Base-by-base conservation (phyloP, 2,113 vertebrate genomes). In the Sander lucioperca region DNA sequence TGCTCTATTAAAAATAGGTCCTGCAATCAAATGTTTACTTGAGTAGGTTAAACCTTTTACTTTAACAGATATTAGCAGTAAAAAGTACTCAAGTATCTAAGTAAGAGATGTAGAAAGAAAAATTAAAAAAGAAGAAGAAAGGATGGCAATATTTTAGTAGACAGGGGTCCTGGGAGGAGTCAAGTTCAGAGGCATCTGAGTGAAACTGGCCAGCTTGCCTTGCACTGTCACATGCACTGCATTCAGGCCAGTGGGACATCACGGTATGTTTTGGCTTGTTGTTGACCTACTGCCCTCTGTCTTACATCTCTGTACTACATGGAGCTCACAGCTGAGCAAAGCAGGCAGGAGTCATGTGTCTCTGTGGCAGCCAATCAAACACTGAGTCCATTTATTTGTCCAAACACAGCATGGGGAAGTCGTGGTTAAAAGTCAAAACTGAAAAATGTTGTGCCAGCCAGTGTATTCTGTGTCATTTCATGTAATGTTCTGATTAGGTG, bases 271-370 rank as follows among this genome's bases (percentile, higher is more conserved):
- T 61, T 51, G 48, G 25, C 69, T 54, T 51, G 16, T 54, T 51
- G 16, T 33, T 75, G 74, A 78, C 58, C 82, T 64, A 6, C 70
- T 86, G 62, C 68, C 65, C 75, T 82, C 75, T 51, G 65, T 33
- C 69, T 86, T 75, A 86, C 36, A 75, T 88, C n/a, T 77, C 58
- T 66, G 47, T 68, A 51, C 61, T 82, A 58, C 78, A 56, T 72
- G 39, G 54, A 58, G 36, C 48, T 74, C 3, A 4, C 80, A 79
- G 61, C 86, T 53, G 39, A 81, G 59, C 68, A 48, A 64, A 79
- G 66, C 62, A 53, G 62, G 27, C 65, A 68, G 59, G 15, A 63
- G 58, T 65, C 23, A 54, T 6, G 45, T 65, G 74, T 62, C 64
- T 56, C 33, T 13, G 54, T 66, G 43, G 53, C 77, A 48, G 16